Evolutionary conservation across 2,113 vertebrate species (phyloP), one percentile per base, ranked within the genome.

Genomic region (Mirza zaza): DNA sequence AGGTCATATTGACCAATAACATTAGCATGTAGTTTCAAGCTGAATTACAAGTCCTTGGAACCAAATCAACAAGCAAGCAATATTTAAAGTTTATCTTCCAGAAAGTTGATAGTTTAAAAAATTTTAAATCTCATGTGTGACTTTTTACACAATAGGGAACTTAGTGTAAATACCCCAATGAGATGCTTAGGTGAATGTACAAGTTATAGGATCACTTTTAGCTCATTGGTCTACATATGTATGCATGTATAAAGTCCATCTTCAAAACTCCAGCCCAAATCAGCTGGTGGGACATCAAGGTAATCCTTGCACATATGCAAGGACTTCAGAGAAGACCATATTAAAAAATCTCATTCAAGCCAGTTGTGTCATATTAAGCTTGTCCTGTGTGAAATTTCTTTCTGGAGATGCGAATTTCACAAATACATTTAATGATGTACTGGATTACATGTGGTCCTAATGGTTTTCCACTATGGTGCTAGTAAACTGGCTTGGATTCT

Each of bases 1-100:
- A 90, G 6, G 48, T 20, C 42, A 63, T 27, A 45, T 27, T 45
- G 32, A 32, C 25, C 75, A 32, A 55, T n/a, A 75, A 48, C 5
- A 63, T 39, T 79, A 21, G 7, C 18, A 23, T 36, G 14, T 42
- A 42, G 3, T 68, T 79, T 96, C 29, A 83, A 91, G 5, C 11
- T 71, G 79, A 95, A 75, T 96, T 83, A 39, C 23, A 92, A 94
- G n/a, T 36, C 14, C 29, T 71, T 71, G 63, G 52, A 87, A 71
- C 9, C 42, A 12, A 5, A 96, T 48, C 34, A 73, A 36, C 77
- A 71, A 77, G 63, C n/a, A 79, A 71, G 71, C 55, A 75, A 85
- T 21, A 93, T 79, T 65, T 57, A 77, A 71, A 87, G 20, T 57
- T 81, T 39, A n/a, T 79, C 77, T 96, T 91, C 14, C 15, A 90